These are phyloP conservation scores for Drosophila mimica DNA, from an alignment of 2,888 invertebrate species.

Conservation along the genomic window DNA sequence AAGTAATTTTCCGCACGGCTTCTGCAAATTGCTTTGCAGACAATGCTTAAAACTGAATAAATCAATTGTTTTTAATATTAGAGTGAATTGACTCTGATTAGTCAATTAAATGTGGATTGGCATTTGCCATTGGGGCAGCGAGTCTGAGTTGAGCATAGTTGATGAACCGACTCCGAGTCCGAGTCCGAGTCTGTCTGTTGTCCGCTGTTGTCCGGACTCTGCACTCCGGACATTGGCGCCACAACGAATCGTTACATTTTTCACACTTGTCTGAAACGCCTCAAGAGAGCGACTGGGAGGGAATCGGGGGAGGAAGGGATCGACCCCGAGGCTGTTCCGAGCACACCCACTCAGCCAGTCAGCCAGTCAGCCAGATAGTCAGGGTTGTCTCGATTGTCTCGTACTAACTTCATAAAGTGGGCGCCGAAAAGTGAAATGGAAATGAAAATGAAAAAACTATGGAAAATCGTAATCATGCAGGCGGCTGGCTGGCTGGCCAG, in stretches of 20 bases:
- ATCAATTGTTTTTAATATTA: slow-evolving; percentile 7
- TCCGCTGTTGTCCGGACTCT: neutral
- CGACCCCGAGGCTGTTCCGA: slow-evolving; percentile 55
- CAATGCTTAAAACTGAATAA: slow-evolving; percentile 8
- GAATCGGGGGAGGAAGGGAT: neutral
- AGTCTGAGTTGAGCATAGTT: neutral
- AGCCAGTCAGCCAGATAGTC: neutral
- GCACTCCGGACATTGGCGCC: slow-evolving; percentile 23
- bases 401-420: slow-evolving; percentile 74
- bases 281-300: neutral
- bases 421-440: slow-evolving; percentile 66
- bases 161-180: slow-evolving; percentile 1
- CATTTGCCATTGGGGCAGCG: slow-evolving; percentile 4
- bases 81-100: slow-evolving; percentile 33
- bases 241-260: slow-evolving; percentile 52
- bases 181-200: neutral
- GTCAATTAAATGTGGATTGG: slow-evolving; percentile 27
- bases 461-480: slow-evolving; percentile 14
- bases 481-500: slow-evolving; percentile 26
- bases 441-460: slow-evolving; percentile 38
- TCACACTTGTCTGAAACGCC: slow-evolving; percentile 69
- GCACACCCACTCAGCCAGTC: slow-evolving; percentile 57
- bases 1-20: neutral
- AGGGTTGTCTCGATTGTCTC: slow-evolving; percentile 22
- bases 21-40: neutral